phyloP scores from a whole-genome alignment of 2,113 vertebrate species.

The Procapra przewalskii region DNA sequence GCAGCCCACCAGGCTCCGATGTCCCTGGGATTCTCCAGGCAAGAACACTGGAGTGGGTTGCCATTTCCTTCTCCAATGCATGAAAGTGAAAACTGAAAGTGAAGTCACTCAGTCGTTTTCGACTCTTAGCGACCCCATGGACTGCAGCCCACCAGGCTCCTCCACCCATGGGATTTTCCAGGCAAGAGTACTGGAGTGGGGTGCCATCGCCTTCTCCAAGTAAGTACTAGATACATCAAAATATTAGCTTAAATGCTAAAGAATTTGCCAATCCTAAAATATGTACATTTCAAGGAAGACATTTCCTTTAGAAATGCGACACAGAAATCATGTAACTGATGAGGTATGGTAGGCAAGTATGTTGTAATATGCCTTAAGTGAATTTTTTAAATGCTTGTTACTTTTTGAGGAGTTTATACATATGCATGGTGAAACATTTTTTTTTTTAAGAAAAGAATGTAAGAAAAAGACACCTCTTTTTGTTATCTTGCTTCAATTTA shows the following conservation, averaged over 20 bases:
- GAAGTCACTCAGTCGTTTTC: too few species aligned
- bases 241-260: background rate
- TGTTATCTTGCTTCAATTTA: background rate
- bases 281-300: background rate
- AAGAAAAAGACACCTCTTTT: background rate
- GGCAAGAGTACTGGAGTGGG: too few species aligned
- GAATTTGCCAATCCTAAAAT: background rate
- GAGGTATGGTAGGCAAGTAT: background rate
- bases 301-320: background rate
- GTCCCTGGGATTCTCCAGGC: too few species aligned
- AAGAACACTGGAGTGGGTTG: too few species aligned
- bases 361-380: background rate
- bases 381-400: background rate
- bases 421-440: background rate
- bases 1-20: too few species aligned
- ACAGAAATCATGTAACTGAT: background rate
- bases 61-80: too few species aligned
- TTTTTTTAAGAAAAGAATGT: background rate
- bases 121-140: rapidly evolving
- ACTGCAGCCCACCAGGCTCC: too few species aligned
- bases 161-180: too few species aligned
- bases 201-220: too few species aligned
- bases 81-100: too few species aligned
- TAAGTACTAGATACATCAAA: background rate
- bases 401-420: background rate